Percentiles rank a stretch among this genome's conserved stretches.
Conservation (phyloP, 2,113 vertebrate species). For the Anguilla rostrata region DNA sequence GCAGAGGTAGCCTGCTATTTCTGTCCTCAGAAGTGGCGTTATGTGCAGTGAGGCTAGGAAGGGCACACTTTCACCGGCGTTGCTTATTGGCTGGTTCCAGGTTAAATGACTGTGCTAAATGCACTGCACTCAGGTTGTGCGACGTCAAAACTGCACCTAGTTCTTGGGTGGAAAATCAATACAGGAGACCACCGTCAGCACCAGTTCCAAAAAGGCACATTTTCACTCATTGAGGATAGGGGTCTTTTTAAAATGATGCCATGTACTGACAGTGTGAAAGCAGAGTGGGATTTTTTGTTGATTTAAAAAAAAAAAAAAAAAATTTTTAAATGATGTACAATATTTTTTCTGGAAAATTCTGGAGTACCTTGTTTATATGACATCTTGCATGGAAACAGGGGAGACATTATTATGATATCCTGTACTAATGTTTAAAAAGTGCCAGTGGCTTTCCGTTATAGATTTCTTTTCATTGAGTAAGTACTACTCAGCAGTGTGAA, state of each 20-base stretch:
- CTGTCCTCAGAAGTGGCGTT: background rate
- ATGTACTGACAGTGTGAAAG: too few species aligned
- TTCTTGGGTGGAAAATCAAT: background rate
- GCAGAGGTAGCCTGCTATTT: background rate
- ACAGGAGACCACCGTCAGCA: background rate
- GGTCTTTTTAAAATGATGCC: too few species aligned
- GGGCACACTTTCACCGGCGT: slow-evolving; percentile 1
- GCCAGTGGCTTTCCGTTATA: background rate
- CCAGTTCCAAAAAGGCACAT: background rate
- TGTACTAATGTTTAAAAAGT: too few species aligned
- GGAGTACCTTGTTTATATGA: background rate
- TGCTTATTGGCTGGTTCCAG: background rate
- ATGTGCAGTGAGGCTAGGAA: background rate
- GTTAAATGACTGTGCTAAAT: background rate
- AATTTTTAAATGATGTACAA: too few species aligned
- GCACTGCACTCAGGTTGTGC: too few species aligned
- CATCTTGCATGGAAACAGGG: background rate
- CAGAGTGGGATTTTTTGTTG: too few species aligned
- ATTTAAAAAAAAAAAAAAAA: too few species aligned
- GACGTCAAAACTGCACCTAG: background rate
- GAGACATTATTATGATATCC: too few species aligned
- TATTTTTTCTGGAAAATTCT: background rate
- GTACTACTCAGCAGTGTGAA: background rate
- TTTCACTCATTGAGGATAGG: too few species aligned
- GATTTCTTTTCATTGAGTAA: background rate